Base-by-base conservation (phyloP, 2,888 invertebrate species). In the Baccha elongata region DNA sequence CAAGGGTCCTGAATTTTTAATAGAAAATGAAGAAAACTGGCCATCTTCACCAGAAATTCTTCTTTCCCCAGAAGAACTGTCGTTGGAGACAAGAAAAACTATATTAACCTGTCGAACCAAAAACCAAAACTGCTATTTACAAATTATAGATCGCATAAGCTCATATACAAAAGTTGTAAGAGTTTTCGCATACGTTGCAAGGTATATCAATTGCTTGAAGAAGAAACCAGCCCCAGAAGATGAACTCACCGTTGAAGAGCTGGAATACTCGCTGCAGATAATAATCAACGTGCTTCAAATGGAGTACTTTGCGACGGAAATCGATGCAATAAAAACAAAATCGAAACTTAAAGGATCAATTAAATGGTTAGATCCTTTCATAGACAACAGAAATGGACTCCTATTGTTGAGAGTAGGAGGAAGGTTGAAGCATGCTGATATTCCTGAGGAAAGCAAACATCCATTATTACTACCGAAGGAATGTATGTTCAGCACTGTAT, bases 321-420 rank as follows among this genome's bases (percentile, higher is more conserved):
- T 50, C 3, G 52, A 42, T 6, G 15, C 15, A 2, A 21, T 68
- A 0, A 50, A 35, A 21, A 15, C n/a, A 7, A 23, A 50, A 15
- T 21, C 23, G 3, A 23, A 23, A 3, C 26, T n/a, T 1, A 32
- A 13, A 13, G 50, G 13, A 10, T 37, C 21, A 3, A 29, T 19
- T 2, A 17, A 44, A 19, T 17, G 8, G 5, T n/a, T 40, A 5
- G 26, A 11, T 10, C 53, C 53, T 0, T 55, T 55, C 15, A 11
- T 23, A 3, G 17, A 11, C 4, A n/a, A 52, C 2, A 15, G 0
- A 0, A 23, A n/a, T 32, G 8, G n/a, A 3, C 1, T 44, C 13
- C 19, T n/a, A n/a, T 21, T 35, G 53, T 35, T 53, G 5, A 53
- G 23, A 55, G 32, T 46, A n/a, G n/a, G n/a, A 1, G 55, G 32